phyloP scores from a whole-genome alignment of 2,888 invertebrate species.

The Drosophila paranaensis region DNA sequence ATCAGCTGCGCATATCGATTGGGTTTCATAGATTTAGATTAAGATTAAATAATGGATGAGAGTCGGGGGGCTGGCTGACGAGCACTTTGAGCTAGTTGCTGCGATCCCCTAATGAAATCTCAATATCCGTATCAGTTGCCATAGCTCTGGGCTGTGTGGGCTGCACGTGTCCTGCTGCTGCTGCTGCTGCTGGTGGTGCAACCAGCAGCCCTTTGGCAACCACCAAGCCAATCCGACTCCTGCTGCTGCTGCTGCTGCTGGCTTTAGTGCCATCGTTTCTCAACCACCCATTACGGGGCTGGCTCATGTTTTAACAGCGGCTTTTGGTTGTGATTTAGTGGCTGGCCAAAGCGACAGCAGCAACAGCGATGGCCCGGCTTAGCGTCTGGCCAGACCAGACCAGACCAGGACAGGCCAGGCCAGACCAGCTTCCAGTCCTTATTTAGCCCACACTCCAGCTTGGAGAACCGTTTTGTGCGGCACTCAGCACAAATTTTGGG shows the following conservation, averaged over 20 bases:
- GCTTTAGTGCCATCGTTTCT: constrained; percentile 17
- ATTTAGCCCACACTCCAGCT: background rate
- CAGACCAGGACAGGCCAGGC: constrained; percentile 42
- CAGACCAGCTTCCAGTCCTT: constrained; percentile 40
- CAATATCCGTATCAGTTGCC: constrained; percentile 37
- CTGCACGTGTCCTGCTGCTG: constrained; percentile 36
- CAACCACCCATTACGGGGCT: constrained; percentile 61
- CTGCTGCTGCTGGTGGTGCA: constrained; percentile 32
- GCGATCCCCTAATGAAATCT: constrained; percentile 45
- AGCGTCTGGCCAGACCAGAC: constrained; percentile 67
- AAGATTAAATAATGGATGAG: constrained; percentile 27
- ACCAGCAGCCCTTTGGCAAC: constrained; percentile 40
- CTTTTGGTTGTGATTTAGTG: constrained; percentile 82
- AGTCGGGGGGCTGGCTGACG: constrained; percentile 20
- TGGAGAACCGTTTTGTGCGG: constrained; percentile 57
- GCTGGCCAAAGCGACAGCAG: constrained; percentile 55
- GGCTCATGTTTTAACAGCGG: constrained; percentile 79
- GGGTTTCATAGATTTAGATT: constrained; percentile 18
- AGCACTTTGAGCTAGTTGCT: constrained; percentile 16
- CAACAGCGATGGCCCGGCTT: constrained; percentile 52
- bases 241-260: background rate
- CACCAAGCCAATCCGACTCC: constrained; percentile 2
- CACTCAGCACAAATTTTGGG: constrained; percentile 69
- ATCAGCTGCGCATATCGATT: constrained; percentile 35
- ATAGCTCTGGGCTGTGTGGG: constrained; percentile 22